phyloP scores from a whole-genome alignment of 2,113 vertebrate genomes.

The Megaceryle torquata region DNA sequence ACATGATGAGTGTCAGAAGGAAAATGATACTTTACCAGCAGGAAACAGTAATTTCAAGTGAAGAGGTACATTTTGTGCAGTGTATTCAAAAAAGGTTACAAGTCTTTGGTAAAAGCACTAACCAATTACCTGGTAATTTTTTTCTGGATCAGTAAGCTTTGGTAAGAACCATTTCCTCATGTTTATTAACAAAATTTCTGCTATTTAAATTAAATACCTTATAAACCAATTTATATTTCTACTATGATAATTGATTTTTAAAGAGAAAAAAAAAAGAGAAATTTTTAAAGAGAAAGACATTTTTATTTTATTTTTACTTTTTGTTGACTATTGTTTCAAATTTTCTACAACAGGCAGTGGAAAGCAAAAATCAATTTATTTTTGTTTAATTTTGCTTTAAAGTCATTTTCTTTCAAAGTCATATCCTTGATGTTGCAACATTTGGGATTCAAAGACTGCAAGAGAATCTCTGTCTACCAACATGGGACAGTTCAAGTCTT shows the following conservation, averaged over 20 bases:
- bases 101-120: neutral
- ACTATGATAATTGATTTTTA: neutral
- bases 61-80: neutral
- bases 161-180: neutral
- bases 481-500: neutral
- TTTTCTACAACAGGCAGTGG: neutral
- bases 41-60: neutral
- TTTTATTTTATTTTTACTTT: neutral
- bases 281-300: neutral
- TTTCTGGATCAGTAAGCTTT: neutral
- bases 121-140: neutral
- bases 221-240: neutral
- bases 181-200: neutral
- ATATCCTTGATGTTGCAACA: neutral
- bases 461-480: neutral
- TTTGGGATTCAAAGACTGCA: neutral
- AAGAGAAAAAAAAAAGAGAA: neutral
- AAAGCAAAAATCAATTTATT: neutral
- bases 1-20: neutral
- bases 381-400: neutral
- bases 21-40: neutral
- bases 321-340: neutral
- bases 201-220: neutral
- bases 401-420: neutral
- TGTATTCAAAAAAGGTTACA: neutral